Base-by-base conservation (phyloP, 1,140 invertebrate genomes). In the Aphaenogaster ashmeadi region DNA sequence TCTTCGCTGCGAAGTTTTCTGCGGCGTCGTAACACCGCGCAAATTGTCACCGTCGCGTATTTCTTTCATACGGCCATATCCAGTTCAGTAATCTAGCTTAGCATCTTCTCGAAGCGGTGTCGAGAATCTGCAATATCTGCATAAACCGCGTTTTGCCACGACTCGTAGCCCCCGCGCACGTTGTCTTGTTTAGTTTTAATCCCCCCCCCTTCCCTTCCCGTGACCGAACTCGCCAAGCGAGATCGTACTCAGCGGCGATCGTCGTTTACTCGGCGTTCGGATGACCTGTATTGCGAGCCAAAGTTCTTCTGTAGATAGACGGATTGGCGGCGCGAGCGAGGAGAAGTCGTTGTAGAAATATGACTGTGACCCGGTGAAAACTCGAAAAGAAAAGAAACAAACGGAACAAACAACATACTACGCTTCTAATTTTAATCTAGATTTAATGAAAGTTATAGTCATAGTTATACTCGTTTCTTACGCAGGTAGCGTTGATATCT, bases 341-440 rank as follows among this genome's bases (percentile, higher is more conserved):
- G 88, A 93, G 92, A 93, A 92, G 89, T 92, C 92, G 91, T 91
- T 92, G 92, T 89, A 93, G 91, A 89, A 87, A 85, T 54, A 86
- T 89, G 89, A 80, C 88, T 89, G 64, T 71, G 88, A 94, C 87
- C 54, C 80, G 90, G 89, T 91, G 91, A 92, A 90, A 90, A 90
- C 91, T 84, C 75, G 83, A 87, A 92, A 66, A 87, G 52, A 86
- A 74, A 62, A 41, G 56, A 86, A 79, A 47, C 47, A 67, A 54
- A 47, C 80, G 88, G 89, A 91, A 90, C 80, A 90, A 90, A 89
- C 86, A 92, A 93, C 89, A 91, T 92, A 93, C 91, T 94, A 94
- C 93, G 93, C 93, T 94, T 94, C 89, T 94, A 94, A 93, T 94
- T 90, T 94, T 93, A 94, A 93, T 91, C 84, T 94, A 94, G 92